These are phyloP conservation scores for Coelopa frigida DNA, from an alignment of 1,140 invertebrate species.

Conservation along the genomic window DNA sequence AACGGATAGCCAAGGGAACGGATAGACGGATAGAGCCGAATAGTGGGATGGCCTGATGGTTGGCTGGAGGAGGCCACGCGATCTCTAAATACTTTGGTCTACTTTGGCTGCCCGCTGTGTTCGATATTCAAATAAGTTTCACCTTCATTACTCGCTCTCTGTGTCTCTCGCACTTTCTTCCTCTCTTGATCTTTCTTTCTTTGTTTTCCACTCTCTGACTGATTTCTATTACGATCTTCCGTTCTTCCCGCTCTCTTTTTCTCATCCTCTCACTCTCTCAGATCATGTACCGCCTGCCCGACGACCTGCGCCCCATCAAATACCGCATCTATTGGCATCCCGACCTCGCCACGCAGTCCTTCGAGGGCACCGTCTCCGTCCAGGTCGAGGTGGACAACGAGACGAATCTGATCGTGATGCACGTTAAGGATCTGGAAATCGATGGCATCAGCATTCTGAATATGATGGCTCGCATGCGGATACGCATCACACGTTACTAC, in stretches of 20 bases:
- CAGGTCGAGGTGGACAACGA: constrained; percentile 50
- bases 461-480: constrained; percentile 38
- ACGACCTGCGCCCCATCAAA: constrained; percentile 57
- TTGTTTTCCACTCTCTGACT: too few species aligned
- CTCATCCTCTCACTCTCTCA: too few species aligned
- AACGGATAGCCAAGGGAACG: too few species aligned
- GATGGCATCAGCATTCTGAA: constrained; percentile 31
- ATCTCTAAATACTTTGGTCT: too few species aligned
- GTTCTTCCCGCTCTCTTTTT: neutral
- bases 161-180: neutral
- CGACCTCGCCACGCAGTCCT: constrained; percentile 56
- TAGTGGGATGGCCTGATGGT: too few species aligned
- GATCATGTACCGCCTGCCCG: constrained; percentile 55
- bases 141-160: neutral
- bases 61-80: too few species aligned
- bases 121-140: too few species aligned
- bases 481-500: constrained; percentile 23
- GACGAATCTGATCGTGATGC: constrained; percentile 58
- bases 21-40: too few species aligned
- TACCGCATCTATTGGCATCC: constrained; percentile 73
- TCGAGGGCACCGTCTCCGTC: constrained; percentile 61
- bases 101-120: too few species aligned
- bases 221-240: too few species aligned
- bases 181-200: neutral
- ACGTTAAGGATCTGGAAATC: constrained; percentile 51